These are phyloP conservation scores for Erpetoichthys calabaricus DNA, from an alignment of 2,797 vertebrate genomes.

Conservation along the genomic window DNA sequence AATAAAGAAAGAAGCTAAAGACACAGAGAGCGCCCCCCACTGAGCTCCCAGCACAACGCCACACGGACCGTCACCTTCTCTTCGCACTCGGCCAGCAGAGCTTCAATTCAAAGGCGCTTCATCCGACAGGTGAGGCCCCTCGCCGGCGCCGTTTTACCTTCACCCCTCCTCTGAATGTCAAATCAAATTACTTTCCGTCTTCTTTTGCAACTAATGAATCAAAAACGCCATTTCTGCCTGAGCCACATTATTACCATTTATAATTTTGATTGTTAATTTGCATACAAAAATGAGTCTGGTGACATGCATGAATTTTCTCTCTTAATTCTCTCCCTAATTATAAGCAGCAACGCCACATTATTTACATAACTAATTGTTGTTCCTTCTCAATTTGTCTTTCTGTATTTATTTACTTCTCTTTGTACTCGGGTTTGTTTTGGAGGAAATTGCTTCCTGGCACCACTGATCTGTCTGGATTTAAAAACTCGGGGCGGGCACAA, in stretches of 20 bases:
- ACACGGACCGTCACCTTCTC: too few relatives aligned
- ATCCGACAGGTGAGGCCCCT: neutral
- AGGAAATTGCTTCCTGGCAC: constrained; percentile 22
- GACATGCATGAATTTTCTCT: constrained; percentile 82
- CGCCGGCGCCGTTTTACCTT: constrained; percentile 19
- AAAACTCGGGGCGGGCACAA: too few relatives aligned
- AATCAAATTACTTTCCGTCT: constrained; percentile 54
- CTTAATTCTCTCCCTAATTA: constrained; percentile 81
- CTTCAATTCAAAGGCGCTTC: too few relatives aligned
- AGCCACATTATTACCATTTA: constrained; percentile 94
- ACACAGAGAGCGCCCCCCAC: too few relatives aligned
- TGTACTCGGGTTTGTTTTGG: constrained; percentile 48
- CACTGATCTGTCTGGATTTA: too few relatives aligned
- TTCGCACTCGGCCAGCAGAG: too few relatives aligned
- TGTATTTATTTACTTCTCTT: constrained; percentile 31
- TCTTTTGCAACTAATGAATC: constrained; percentile 69
- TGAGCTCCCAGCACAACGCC: too few relatives aligned
- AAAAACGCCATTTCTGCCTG: constrained; percentile 67
- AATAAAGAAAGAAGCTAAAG: too few relatives aligned
- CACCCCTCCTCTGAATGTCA: constrained; percentile 52
- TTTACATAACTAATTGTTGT: constrained; percentile 99
- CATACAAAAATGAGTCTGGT: constrained; percentile 94
- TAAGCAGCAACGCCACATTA: constrained; percentile 98
- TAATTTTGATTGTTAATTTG: constrained; percentile 97
- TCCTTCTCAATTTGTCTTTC: constrained; percentile 83